Evolutionary conservation across 1,140 invertebrate genomes (phyloP), one percentile per base, ranked within the genome.

Genomic region (Papilio aristodemus): DNA sequence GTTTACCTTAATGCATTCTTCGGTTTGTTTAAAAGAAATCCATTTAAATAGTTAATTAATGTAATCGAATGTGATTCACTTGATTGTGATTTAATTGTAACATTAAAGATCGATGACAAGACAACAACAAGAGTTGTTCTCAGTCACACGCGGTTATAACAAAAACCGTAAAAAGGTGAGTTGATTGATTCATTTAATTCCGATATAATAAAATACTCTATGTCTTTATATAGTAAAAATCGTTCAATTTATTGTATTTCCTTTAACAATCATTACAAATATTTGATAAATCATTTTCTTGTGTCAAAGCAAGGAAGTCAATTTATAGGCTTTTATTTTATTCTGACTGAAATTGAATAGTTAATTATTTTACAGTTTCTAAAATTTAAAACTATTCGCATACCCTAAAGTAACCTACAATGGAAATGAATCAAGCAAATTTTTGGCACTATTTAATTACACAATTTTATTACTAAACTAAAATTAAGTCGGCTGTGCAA

Each of bases 401-500:
- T 64, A 50, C 25, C 43, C 63, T 66, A 50, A 36, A 46, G n/a
- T 66, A 66, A 50, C 63, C 41, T 66, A 66, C 25, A n/a, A 50
- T 66, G 43, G 63, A 36, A 50, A 66, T 50, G n/a, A 46, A 36
- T 66, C 25, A 66, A 66, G 63, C 63, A 25, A 36, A 63, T 69
- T 69, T 75, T 75, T 75, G 73, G 71, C 71, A 75, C 68, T 70
- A 67, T 70, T 69, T n/a, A 27, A 59, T 68, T 62, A 36, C 41
- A 6, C 27, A 14, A 19, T 60, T 58, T 14, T 27, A 43, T 62
- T 43, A 59, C 54, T 54, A 25, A 70, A 38, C 46, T 39, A 25
- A 5, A 64, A 38, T 64, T 36, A 17, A 59, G 37, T 27, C n/a
- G 11, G 58, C 37, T 66, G 63, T 70, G 54, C 64, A 69, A 67